Conservation (phyloP, 1,140 invertebrate genomes). For the Sarcophaga peregrina region DNA sequence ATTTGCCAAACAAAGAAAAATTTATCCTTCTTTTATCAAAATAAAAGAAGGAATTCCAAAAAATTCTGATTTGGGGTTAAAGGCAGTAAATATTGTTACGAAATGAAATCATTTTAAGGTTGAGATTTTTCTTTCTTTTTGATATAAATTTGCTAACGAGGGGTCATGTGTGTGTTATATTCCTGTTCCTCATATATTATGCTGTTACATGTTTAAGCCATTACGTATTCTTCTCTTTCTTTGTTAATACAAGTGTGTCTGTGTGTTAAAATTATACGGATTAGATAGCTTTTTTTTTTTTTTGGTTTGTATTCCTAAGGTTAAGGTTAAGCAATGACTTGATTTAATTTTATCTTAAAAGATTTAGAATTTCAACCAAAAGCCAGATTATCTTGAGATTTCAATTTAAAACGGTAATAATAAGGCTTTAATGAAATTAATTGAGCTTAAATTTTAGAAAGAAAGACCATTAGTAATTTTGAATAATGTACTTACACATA, state of each 20-base stretch:
- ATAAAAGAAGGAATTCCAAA: background rate
- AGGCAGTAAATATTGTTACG: background rate
- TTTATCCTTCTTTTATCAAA: too few relatives aligned
- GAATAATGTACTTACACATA: too few relatives aligned
- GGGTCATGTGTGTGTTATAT: background rate
- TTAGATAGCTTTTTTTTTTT: too few relatives aligned
- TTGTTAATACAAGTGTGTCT: background rate
- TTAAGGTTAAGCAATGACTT: background rate
- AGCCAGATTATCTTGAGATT: background rate
- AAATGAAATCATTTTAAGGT: slow-evolving; percentile 16
- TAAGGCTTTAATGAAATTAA: background rate
- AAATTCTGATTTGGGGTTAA: background rate
- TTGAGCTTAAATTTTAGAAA: too few relatives aligned
- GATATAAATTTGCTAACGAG: too few relatives aligned
- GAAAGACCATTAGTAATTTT: too few relatives aligned
- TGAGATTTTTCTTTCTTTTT: background rate
- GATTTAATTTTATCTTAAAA: background rate
- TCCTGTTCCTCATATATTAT: background rate
- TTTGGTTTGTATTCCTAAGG: background rate
- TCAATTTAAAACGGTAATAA: background rate
- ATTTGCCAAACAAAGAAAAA: too few relatives aligned
- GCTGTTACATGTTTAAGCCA: slow-evolving; percentile 21
- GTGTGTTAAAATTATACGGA: background rate
- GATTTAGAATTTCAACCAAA: background rate
- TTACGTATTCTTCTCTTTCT: background rate